These are phyloP conservation scores for Dasypolia templi DNA, from an alignment of 2,888 invertebrate species.

Conservation along the genomic window DNA sequence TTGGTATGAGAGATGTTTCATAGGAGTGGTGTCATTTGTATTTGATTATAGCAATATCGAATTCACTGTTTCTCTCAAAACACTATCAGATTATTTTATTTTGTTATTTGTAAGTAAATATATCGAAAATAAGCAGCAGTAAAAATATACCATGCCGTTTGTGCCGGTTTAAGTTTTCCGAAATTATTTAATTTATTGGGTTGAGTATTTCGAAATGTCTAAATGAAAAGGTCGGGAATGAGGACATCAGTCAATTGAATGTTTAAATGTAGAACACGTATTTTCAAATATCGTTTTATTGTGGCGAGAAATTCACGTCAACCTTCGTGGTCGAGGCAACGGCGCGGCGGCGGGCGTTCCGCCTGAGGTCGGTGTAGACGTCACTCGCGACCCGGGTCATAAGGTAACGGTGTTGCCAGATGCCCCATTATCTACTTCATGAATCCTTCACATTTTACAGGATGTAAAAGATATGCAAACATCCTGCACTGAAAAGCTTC, in stretches of 20 bases:
- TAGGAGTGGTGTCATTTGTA: constrained; percentile 3
- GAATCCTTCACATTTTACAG: constrained; percentile 53
- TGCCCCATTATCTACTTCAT: constrained; percentile 50
- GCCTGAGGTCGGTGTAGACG: constrained; percentile 81
- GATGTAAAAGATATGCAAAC: constrained; percentile 23
- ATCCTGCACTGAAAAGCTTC: constrained; percentile 22
- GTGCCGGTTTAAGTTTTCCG: background rate
- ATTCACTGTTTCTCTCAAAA: constrained; percentile 22
- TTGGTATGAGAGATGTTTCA: constrained; percentile 2
- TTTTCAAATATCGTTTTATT: constrained; percentile 58
- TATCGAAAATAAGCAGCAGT: constrained; percentile 18
- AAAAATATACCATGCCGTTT: background rate
- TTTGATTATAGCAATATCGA: constrained; percentile 12
- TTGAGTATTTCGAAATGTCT: background rate
- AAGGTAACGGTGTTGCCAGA: constrained; percentile 67
- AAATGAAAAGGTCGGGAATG: background rate
- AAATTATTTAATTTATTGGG: background rate
- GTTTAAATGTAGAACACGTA: constrained; percentile 26
- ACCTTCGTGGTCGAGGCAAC: constrained; percentile 75
- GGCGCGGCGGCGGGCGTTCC: constrained; percentile 61
- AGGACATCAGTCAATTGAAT: background rate
- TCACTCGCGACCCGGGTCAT: constrained; percentile 84
- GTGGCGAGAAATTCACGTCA: constrained; percentile 73
- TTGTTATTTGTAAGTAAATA: constrained; percentile 3
- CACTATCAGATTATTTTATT: constrained; percentile 31